Evolutionary conservation across 1,140 invertebrate genomes (phyloP), one percentile per base, ranked within the genome.

Genomic region (Psilanteris sp.): DNA sequence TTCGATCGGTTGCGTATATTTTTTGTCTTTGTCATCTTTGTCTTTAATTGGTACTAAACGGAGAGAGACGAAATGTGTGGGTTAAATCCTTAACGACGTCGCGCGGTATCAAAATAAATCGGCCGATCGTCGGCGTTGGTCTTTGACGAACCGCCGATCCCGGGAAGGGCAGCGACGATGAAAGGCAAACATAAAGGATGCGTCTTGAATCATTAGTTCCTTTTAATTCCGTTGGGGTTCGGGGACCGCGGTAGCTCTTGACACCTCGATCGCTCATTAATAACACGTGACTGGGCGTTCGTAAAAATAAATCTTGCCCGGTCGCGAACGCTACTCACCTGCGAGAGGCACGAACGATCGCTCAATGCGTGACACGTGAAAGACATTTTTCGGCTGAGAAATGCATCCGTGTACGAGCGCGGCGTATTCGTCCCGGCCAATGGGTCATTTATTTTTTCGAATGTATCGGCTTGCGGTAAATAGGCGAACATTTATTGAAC

Each of bases 271-370:
- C 61, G 61, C 78, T 82, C 81, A 82, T 83, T 82, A 83, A 82
- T 83, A 83, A 83, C 78, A 50, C 62, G 78, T 82, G 81, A 83
- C 81, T 82, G 71, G 78, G 67, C 80, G 74, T 81, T 82, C 82
- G 76, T 82, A 82, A 80, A 83, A 83, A 82, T 83, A 83, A 81
- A 83, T 83, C 72, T 66, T 81, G 54, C 67, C 62, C 67, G 55
- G 80, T 78, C 67, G 73, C 76, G 73, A 37, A 31, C 15, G 79
- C 78, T 39, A 80, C 78, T 81, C 79, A 81, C 82, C 79, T 81
- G 81, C 78, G 15, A 48, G 27, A 14, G 81, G 79, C 75, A 78
- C 55, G 71, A 62, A 80, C 79, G 74, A 83, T 83, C 81, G 81
- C 67, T 83, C 82, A 83, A 66, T 61, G 66, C 72, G 68, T 82